Evolutionary conservation across 2,113 vertebrate species (phyloP).

Genomic region (Salvator merianae): DNA sequence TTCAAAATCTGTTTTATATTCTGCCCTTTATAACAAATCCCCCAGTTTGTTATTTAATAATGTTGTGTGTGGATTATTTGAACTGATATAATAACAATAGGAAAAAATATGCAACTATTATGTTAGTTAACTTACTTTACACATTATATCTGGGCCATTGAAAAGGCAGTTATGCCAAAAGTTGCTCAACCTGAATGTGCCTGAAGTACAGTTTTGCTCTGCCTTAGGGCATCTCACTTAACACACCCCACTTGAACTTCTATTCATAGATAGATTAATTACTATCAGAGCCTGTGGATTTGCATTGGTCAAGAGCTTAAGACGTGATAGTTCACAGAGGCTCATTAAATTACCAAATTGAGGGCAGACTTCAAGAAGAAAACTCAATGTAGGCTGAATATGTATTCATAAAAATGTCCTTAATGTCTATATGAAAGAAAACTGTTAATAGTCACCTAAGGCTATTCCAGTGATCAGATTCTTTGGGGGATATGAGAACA

Average conservation of each 20-base stretch:
- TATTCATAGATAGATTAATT: neutral
- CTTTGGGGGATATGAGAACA: neutral
- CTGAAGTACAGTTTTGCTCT: too few species aligned
- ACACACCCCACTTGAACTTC: neutral
- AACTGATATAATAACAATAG: neutral
- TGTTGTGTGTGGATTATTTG: too few species aligned
- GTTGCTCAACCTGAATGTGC: too few species aligned
- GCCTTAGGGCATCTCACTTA: neutral
- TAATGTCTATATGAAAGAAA: neutral
- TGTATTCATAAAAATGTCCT: neutral
- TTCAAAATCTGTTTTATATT: too few species aligned
- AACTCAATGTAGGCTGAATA: neutral
- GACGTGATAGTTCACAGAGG: neutral
- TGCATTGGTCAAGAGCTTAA: neutral
- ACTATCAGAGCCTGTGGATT: neutral
- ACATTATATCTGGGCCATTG: neutral
- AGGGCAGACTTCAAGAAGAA: neutral
- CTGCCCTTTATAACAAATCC: too few species aligned
- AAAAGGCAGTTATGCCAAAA: neutral
- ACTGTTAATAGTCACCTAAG: neutral
- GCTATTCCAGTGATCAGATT: neutral
- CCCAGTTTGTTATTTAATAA: too few species aligned
- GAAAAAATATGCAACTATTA: neutral
- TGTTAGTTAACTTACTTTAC: neutral
- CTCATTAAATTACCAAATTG: neutral